Evolutionary conservation across 2,888 invertebrate species (phyloP), one percentile per base, ranked within the genome.

Genomic region (Nemapogon koenigi): DNA sequence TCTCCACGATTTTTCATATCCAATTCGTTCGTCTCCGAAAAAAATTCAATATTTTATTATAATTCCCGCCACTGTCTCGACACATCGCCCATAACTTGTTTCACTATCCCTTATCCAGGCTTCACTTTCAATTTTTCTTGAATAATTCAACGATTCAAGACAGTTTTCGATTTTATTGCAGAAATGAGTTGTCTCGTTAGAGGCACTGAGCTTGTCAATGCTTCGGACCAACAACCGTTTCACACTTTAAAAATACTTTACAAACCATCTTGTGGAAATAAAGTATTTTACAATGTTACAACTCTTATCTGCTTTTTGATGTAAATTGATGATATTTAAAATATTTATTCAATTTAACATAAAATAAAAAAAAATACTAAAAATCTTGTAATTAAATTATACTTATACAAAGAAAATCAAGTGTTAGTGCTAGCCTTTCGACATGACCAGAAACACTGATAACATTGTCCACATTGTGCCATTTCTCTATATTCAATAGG

Each of bases 71-170:
- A 49, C 22, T 53, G 65, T 66, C 68, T 58, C 57, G 67, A 62
- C 63, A 62, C 54, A 60, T 62, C 50, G 52, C 17, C 49, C 49
- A 57, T 52, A 53, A 59, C 56, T 60, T 63, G 59, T 67, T 63
- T 63, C 62, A 65, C 42, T 59, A 50, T 55, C 59, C 48, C 49
- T 37, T 37, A 25, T 36, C 30, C 31, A 15, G 26, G 37, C 29
- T 55, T 58, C 51, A 55, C 53, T 64, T 66, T 65, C 55, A 58
- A 62, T 67, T 67, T 65, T 70, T 62, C 62, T 63, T 73, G 75
- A 73, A 76, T 73, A 67, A 71, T 73, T 68, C 72, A 70, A 51
- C 55, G 51, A 49, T 52, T 43, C 47, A 40, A 41, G 52, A 44
- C 43, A 47, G 48, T 42, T 48, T 56, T 60, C 62, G 56, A 53